These are phyloP conservation scores for Cephalopholis sonnerati DNA, from an alignment of 2,113 vertebrate species.

Conservation along the genomic window DNA sequence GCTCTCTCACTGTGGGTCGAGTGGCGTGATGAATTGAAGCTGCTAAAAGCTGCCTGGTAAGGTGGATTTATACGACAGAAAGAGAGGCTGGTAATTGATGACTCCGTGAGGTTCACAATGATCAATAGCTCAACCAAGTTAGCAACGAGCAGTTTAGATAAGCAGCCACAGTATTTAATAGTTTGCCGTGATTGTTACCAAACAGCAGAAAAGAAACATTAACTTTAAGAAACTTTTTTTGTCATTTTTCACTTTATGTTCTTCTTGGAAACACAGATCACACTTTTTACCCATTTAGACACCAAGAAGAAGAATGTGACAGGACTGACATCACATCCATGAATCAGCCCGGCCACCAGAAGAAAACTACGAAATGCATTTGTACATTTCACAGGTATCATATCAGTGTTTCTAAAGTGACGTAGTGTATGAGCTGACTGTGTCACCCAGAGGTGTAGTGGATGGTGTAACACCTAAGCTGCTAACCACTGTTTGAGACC, in stretches of 20 bases:
- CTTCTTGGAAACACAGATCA: not conserved
- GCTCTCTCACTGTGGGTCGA: not conserved
- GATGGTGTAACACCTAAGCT: no score
- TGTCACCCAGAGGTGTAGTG: no score
- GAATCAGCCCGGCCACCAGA: not conserved
- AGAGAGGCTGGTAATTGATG: slow-evolving; percentile 14
- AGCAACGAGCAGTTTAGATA: not conserved
- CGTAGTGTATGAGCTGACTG: no score
- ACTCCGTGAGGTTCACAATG: not conserved
- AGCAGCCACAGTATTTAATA: not conserved
- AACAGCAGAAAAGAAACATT: not conserved
- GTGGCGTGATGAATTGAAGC: slow-evolving; percentile 25
- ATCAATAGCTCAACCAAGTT: slow-evolving; percentile 37
- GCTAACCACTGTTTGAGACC: no score
- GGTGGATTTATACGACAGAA: not conserved
- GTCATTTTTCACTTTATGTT: not conserved
- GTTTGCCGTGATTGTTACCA: not conserved
- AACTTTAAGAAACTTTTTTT: not conserved
- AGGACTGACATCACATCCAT: not conserved
- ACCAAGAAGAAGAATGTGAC: not conserved
- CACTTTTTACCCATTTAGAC: not conserved
- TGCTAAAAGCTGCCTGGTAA: not conserved
- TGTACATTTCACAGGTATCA: no score
- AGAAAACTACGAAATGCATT: no score
- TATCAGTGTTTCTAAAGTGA: no score